Percentiles rank a stretch among this genome's conserved stretches.
phyloP scores from a whole-genome alignment of 2,797 vertebrate species.

The Heliangelus exortis region DNA sequence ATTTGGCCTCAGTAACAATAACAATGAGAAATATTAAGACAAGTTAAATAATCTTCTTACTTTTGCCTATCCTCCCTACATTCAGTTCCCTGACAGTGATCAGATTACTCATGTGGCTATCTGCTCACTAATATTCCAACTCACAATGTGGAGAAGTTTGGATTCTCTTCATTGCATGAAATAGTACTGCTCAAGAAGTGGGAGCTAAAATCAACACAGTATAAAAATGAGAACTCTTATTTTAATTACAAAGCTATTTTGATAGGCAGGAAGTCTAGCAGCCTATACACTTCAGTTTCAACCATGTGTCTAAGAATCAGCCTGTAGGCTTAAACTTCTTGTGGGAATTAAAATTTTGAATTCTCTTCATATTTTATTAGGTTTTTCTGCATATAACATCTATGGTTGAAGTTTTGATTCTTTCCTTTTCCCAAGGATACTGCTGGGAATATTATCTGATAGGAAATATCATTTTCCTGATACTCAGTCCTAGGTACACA shows the following conservation, averaged over 20 bases:
- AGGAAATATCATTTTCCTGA: neutral
- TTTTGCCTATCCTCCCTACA: neutral
- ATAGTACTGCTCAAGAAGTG: neutral
- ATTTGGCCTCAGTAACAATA: neutral
- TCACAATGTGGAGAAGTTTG: neutral
- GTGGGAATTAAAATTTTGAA: neutral
- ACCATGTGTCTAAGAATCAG: neutral
- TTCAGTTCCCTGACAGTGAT: neutral
- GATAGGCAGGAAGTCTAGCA: neutral
- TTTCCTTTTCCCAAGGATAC: neutral
- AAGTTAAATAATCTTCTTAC: neutral
- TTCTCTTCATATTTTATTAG: neutral
- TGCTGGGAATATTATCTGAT: neutral
- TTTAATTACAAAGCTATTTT: neutral
- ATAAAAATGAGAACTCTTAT: neutral
- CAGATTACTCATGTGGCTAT: neutral
- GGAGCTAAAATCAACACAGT: neutral
- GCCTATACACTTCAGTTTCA: neutral
- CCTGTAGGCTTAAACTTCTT: neutral
- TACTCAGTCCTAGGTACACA: neutral
- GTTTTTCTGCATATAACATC: neutral
- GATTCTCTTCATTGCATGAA: neutral
- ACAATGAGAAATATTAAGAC: neutral
- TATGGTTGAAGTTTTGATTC: neutral
- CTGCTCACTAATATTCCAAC: neutral